These are phyloP conservation scores for Ifrita kowaldi DNA, from an alignment of 2,113 vertebrate genomes.

Conservation along the genomic window DNA sequence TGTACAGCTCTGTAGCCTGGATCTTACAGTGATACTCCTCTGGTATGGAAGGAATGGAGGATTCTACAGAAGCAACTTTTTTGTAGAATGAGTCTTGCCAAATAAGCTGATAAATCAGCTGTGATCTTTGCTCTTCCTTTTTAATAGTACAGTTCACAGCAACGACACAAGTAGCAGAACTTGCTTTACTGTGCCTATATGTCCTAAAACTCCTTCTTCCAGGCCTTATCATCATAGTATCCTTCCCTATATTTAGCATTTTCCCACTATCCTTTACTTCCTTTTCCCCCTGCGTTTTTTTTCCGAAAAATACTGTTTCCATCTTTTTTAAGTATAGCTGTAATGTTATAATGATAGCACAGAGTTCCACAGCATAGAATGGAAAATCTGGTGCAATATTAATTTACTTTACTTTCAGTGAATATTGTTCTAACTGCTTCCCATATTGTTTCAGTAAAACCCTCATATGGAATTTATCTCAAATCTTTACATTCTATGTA, in stretches of 20 bases:
- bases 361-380: not conserved
- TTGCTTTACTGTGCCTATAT: not conserved
- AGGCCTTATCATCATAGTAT: not conserved
- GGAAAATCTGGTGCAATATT: not conserved
- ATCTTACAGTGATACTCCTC: not conserved
- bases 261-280: not conserved
- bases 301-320: not conserved
- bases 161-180: not conserved
- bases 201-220: not conserved
- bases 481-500: not conserved
- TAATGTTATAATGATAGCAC: not conserved
- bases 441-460: not conserved
- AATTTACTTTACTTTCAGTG: not conserved
- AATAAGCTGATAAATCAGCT: not conserved
- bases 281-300: not conserved
- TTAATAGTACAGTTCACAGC: not conserved
- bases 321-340: not conserved
- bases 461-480: not conserved
- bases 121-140: not conserved
- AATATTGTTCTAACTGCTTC: not conserved
- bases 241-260: not conserved
- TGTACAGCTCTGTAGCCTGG: not conserved
- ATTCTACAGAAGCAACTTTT: not conserved
- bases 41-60: not conserved
- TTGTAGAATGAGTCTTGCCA: not conserved